Percentiles rank a stretch among this genome's conserved stretches.
phyloP scores from a whole-genome alignment of 2,797 vertebrate genomes.

The Todus mexicanus region DNA sequence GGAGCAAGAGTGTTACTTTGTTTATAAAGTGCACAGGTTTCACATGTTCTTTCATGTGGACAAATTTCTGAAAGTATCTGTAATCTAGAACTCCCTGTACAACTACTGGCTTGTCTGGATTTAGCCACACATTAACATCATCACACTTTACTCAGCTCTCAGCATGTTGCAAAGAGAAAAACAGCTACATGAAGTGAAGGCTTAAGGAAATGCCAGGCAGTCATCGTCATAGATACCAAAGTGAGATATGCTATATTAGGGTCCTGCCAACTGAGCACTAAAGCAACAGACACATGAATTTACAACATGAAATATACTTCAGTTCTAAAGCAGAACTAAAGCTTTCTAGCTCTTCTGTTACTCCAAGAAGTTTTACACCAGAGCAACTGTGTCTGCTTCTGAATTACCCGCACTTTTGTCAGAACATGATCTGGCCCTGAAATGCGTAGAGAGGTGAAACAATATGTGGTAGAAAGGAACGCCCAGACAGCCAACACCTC shows the following conservation, averaged over 20 bases:
- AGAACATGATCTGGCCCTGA: background rate
- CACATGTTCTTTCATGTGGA: background rate
- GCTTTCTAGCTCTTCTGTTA: background rate
- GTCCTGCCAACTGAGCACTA: background rate
- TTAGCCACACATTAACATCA: background rate
- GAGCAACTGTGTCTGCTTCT: background rate
- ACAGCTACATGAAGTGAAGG: background rate
- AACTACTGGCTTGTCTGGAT: background rate
- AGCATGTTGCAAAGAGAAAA: background rate
- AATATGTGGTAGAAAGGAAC: background rate
- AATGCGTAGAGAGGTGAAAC: background rate
- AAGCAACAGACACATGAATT: background rate
- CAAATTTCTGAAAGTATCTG: background rate
- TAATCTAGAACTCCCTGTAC: background rate
- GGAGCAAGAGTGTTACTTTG: background rate
- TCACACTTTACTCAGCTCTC: background rate
- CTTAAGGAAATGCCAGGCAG: background rate
- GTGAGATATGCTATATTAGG: background rate
- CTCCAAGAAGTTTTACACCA: background rate
- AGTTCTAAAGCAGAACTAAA: background rate
- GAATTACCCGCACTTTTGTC: background rate
- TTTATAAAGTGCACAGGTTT: background rate
- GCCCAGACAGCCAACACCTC: conserved; percentile 3
- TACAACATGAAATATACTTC: background rate
- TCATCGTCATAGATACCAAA: background rate